These are phyloP conservation scores for Zelleria hepariella DNA, from an alignment of 2,888 invertebrate genomes.

Conservation along the genomic window DNA sequence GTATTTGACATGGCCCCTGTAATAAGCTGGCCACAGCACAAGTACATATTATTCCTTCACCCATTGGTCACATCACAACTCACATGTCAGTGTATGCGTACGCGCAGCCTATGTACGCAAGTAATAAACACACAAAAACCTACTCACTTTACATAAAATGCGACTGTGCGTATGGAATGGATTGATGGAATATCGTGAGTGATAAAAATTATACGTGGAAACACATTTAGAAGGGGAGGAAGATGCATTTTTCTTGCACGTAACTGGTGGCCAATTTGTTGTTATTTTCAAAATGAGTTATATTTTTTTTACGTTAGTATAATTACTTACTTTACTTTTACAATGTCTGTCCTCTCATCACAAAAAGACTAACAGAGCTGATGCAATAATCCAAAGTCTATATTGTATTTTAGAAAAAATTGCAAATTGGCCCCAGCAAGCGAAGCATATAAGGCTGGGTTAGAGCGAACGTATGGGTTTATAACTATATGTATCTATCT, in stretches of 20 bases:
- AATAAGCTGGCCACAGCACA: slow-evolving; percentile 16
- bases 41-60: slow-evolving; percentile 9
- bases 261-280: no score
- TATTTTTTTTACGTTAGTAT: no score
- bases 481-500: no score
- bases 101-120: not conserved
- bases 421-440: no score
- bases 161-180: not conserved
- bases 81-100: slow-evolving; percentile 5
- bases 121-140: not conserved
- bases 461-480: no score
- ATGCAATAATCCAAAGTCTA: no score
- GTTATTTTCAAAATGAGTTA: no score
- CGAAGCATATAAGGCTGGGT: no score
- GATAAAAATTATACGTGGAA: not conserved
- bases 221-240: not conserved
- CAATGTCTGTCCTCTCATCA: no score
- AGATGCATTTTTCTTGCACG: not conserved
- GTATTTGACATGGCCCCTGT: slow-evolving; percentile 18
- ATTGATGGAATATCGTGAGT: not conserved
- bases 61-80: slow-evolving; percentile 6
- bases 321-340: no score
- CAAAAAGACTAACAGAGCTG: no score
- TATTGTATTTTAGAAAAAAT: no score
- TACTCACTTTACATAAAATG: not conserved